Conservation (phyloP, 2,113 vertebrate genomes). For the Petroica traversi region DNA sequence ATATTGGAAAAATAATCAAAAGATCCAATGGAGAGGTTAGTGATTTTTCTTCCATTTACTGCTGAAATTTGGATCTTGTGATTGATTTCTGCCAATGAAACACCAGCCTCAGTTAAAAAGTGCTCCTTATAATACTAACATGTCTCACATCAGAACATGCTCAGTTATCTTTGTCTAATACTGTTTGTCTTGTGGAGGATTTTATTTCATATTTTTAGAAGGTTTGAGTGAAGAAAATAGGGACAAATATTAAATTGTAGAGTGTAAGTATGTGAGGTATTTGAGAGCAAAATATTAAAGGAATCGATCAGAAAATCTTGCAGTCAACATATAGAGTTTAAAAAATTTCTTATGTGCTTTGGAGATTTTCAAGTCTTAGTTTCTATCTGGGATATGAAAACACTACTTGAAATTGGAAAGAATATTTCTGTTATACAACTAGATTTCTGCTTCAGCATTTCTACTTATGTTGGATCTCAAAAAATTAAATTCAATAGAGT, state of each 20-base stretch:
- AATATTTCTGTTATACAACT: neutral
- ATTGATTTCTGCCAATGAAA: neutral
- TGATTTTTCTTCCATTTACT: neutral
- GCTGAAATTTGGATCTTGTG: neutral
- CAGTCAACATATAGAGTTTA: neutral
- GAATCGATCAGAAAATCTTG: neutral
- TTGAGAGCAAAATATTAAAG: neutral
- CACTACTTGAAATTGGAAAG: neutral
- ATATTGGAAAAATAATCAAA: neutral
- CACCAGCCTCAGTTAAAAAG: neutral
- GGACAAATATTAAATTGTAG: neutral
- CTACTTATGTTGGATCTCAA: neutral
- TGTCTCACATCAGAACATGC: neutral
- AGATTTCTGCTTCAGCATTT: neutral
- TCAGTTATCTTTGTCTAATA: fast-evolving
- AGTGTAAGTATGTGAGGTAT: neutral
- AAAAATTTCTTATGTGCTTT: neutral
- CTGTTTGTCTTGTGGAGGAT: neutral
- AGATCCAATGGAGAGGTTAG: neutral
- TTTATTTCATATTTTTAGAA: neutral
- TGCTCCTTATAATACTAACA: neutral
- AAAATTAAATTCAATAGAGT: neutral
- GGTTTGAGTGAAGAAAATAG: neutral
- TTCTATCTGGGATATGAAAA: neutral
- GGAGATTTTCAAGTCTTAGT: neutral